Percentiles rank a stretch among this genome's conserved stretches.
Evolutionary conservation across 2,888 invertebrate genomes (phyloP).

Genomic region (Glaucopsyche alexis): DNA sequence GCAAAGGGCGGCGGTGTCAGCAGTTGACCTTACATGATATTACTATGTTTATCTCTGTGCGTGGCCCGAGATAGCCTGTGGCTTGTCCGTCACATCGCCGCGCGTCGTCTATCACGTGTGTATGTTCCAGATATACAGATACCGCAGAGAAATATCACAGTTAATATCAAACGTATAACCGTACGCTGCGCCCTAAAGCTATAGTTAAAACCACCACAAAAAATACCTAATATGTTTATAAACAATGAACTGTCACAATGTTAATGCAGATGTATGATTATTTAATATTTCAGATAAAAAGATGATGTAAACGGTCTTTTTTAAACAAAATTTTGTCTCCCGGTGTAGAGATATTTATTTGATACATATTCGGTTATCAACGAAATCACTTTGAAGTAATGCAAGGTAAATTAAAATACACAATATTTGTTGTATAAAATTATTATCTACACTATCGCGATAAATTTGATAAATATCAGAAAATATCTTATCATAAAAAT

Average conservation of each 20-base stretch:
- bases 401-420: neutral
- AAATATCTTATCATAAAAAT: neutral
- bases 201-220: too few species aligned
- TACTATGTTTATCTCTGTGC: constrained; percentile 36
- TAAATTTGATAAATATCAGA: neutral
- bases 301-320: neutral
- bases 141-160: neutral
- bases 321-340: neutral
- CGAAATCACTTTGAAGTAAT: neutral
- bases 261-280: too few species aligned
- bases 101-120: constrained; percentile 12
- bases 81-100: constrained; percentile 30
- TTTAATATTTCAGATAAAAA: too few species aligned
- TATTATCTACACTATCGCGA: neutral
- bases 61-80: constrained; percentile 36
- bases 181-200: too few species aligned
- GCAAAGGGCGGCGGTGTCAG: constrained; percentile 33
- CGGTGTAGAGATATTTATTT: too few species aligned
- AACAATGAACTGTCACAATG: too few species aligned
- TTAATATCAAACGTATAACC: too few species aligned
- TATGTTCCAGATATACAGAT: constrained; percentile 22
- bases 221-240: too few species aligned
- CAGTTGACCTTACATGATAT: constrained; percentile 36
- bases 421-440: neutral
- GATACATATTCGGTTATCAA: neutral